Base-by-base conservation (phyloP, 2,113 vertebrate species). In the Rhizomys pruinosus region DNA sequence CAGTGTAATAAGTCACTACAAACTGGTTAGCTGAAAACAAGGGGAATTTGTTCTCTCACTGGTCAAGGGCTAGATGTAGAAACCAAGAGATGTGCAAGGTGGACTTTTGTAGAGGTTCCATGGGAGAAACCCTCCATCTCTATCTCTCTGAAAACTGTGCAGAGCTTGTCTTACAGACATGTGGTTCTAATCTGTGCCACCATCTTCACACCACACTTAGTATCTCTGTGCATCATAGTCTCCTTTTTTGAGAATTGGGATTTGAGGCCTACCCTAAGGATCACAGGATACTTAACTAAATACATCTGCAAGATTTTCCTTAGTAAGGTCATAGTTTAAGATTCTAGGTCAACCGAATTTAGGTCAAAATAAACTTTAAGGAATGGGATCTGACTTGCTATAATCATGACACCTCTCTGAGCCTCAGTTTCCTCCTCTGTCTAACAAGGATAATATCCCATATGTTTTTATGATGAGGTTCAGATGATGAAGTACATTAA, bases 281-380 rank as follows among this genome's bases (percentile, higher is more conserved):
- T 78, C 44, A 89, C 47, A 84, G 77, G 20, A 71, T 79, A 6
- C 61, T 89, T 95, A 92, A 86, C 32, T 82, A 69, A 87, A 84
- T 78, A 74, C 6, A 78, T 91, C 76, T 92, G 22, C 32, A 79
- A 84, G 69, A 78, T 2, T 34, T 57, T 93, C 89, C 27, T 52
- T 44, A 84, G 44, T 34, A 87, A 80, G 4, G 8, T 91, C 79
- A 92, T 47, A 71, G 66, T 91, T 37, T 92, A 57, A 72, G 66
- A 42, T 66, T 89, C 79, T 68, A 25, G 22, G 27, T 87, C 29
- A 44, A 69, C 25, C 6, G 47, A 52, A 52, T 52, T 52, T 52
- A 11, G 47, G 47, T 52, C 47, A 52, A 52, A 52, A 71, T 74
- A 7, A 63, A 92, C 86, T 91, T 93, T 0, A 23, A 20, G 27